Base-by-base conservation (phyloP, 2,113 vertebrate genomes). In the Gymnobelideus leadbeateri region DNA sequence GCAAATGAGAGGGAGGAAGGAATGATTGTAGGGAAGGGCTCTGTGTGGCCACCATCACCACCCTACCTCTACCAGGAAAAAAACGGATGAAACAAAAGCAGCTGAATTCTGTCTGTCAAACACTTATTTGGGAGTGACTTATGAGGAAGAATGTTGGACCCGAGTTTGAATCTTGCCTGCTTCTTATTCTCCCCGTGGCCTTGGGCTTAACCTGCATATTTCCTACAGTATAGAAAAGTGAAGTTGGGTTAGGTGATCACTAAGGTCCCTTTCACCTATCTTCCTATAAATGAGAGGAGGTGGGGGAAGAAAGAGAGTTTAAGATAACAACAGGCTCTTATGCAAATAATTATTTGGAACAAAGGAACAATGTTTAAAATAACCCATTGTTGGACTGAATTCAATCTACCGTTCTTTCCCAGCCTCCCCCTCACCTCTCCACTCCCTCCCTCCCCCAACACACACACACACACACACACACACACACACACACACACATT, bases 271-370 rank as follows among this genome's bases (percentile, higher is more conserved):
- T 68, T 37, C 31, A 37, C 4, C 37, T 43, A 43, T 84, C 68
- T 84, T 84, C n/a, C n/a, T 84, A 23, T 43, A 84, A 43, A 43
- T 84, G 68, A n/a, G n/a, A 84, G 68, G 68, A 43, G 68, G n/a
- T 43, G 7, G 68, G 37, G 16, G 5, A 84, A 84, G 68, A n/a
- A 43, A 84, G n/a, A 43, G 68, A 84, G 68, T 84, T 84, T 43
- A 84, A 84, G 68, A n/a, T 84, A 84, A 84, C 68, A 84, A 23
- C 37, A n/a, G 61, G n/a, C 68, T 84, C n/a, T 84, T 84, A 84
- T 23, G n/a, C 68, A 84, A 84, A 84, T 84, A 84, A 84, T 84
- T 84, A 84, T 84, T 84, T 84, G 68, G 68, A 84, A 84, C 68
- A 84, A 84, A 84, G 68, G 68, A 84, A 84, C 19, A 43, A 23